Base-by-base conservation (phyloP, 2,113 vertebrate genomes). In the Campylorhamphus procurvoides region DNA sequence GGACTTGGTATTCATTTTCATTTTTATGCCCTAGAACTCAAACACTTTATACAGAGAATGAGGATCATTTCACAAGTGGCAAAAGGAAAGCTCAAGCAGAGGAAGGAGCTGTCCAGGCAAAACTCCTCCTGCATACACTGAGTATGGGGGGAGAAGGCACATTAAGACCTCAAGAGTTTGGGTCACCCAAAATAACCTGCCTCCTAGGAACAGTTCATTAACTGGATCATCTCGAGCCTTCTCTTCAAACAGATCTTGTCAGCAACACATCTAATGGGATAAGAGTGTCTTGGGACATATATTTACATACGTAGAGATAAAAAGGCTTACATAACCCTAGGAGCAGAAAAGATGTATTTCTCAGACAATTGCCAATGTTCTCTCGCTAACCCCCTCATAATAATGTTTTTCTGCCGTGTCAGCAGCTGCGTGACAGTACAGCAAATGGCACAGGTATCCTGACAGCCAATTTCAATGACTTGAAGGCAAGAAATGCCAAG, bases 401-500 rank as follows among this genome's bases (percentile, higher is more conserved):
- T 5, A 75, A 23, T 17, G 12, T 28, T 89, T 89, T 94, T 67
- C 68, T 94, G 78, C 85, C 1, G 0, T 72, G 72, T 92, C 88
- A 95, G 89, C 82, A 96, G 64, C 55, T 94, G n/a, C 47, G 6
- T 15, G 82, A 44, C 33, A 55, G 9, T 76, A 74, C 92, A 88
- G 68, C 47, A 94, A 80, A 80, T 17, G 79, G 58, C 73, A 73
- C 87, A 89, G 74, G 60, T 88, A 47, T 14, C 63, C 79, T 68
- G 72, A 77, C 75, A 89, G 92, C 33, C 67, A 56, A 8, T 80
- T 91, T 56, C 84, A 80, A 23, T 53, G 84, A 40, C 78, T 71
- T 42, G 35, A 2, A 86, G 91, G 87, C 55, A 89, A 77, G 77
- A 90, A 84, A 86, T 72, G 91, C 75, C 88, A 76, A 39, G 25